These are phyloP conservation scores for Spicauda simplicius DNA, from an alignment of 2,888 invertebrate species.

Conservation along the genomic window DNA sequence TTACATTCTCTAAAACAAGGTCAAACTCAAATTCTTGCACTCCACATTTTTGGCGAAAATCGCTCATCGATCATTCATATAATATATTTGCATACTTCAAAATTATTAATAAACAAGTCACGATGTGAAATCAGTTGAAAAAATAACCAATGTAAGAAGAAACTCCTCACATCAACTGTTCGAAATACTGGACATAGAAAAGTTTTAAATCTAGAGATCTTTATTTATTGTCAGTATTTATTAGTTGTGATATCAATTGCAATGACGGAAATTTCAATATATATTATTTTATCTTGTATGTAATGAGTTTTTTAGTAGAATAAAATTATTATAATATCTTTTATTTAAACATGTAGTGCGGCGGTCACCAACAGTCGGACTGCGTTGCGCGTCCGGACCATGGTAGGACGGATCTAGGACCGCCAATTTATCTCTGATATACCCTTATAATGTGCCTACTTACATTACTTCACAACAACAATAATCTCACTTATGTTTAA, in stretches of 20 bases:
- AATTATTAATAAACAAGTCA: constrained; percentile 9
- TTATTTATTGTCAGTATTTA: not conserved
- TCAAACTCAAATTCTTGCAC: constrained; percentile 51
- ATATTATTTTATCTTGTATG: not conserved
- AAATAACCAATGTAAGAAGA: not conserved
- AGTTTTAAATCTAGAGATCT: not conserved
- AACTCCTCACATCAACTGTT: not conserved
- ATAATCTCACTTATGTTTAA: too few species aligned
- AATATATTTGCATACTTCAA: constrained; percentile 61
- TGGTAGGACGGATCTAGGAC: too few species aligned
- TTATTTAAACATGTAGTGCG: too few species aligned
- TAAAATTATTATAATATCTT: too few species aligned
- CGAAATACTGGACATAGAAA: not conserved
- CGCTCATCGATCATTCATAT: constrained; percentile 64
- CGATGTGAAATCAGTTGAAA: not conserved
- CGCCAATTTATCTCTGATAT: too few species aligned
- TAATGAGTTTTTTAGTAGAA: too few species aligned
- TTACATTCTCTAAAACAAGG: not conserved
- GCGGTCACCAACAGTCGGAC: too few species aligned
- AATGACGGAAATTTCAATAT: constrained; percentile 4
- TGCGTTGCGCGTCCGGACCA: too few species aligned
- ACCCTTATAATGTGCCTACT: too few species aligned
- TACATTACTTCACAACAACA: too few species aligned
- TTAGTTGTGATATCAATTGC: not conserved
- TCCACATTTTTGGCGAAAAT: constrained; percentile 60